Evolutionary conservation across 2,113 vertebrate species (phyloP).

Genomic region (Silurus meridionalis): DNA sequence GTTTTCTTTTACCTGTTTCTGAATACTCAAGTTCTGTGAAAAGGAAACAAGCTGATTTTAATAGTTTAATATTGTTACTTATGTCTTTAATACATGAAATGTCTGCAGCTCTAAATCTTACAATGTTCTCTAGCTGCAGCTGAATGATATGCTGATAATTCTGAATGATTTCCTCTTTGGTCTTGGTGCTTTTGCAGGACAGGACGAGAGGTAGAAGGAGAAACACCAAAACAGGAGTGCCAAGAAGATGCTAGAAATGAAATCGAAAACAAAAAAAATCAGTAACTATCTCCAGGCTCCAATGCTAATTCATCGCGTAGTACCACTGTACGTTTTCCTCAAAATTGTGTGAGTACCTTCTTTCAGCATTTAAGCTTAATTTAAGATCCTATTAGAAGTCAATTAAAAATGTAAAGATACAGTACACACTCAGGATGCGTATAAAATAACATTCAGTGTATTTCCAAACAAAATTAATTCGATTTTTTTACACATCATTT

Average conservation of each 20-base stretch:
- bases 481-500: background rate
- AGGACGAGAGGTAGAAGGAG: slow-evolving; percentile 68
- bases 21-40: slow-evolving; percentile 29
- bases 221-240: slow-evolving; percentile 66
- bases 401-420: background rate
- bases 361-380: background rate
- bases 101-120: slow-evolving; percentile 56
- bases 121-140: slow-evolving; percentile 50
- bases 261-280: background rate
- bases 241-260: slow-evolving; percentile 68
- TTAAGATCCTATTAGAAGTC: background rate
- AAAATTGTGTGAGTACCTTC: background rate
- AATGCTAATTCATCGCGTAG: background rate
- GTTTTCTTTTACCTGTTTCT: background rate
- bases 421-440: background rate
- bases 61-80: background rate
- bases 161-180: slow-evolving; percentile 5
- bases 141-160: slow-evolving; percentile 53
- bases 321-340: background rate
- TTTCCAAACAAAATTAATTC: background rate
- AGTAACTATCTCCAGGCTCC: background rate
- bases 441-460: background rate
- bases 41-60: background rate
- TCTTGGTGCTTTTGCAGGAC: slow-evolving; percentile 57
- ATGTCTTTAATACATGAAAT: background rate